phyloP scores from a whole-genome alignment of 2,113 vertebrate species.

The Pachycephala philippinensis region DNA sequence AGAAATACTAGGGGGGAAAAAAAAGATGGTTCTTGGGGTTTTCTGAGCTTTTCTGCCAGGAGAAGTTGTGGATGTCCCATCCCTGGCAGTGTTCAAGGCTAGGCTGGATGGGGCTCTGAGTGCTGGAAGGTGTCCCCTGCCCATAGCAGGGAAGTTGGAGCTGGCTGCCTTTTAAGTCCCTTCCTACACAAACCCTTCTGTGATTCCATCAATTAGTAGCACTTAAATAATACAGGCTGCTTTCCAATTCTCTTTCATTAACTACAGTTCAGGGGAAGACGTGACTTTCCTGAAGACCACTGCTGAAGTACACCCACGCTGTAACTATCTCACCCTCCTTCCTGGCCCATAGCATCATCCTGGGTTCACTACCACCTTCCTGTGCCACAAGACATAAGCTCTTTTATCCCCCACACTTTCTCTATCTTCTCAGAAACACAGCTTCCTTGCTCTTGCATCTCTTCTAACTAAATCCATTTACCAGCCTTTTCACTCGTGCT shows the following conservation, averaged over 20 bases:
- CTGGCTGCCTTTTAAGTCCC: not conserved
- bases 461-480: not conserved
- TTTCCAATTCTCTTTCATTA: not conserved
- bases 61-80: not conserved
- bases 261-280: not conserved
- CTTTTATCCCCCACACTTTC: not conserved
- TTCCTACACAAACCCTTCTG: not conserved
- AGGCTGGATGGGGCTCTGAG: not conserved
- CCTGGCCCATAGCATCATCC: not conserved
- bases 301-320: not conserved
- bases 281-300: not conserved
- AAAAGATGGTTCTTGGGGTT: not conserved
- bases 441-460: not conserved
- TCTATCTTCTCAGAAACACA: not conserved
- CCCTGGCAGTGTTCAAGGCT: not conserved
- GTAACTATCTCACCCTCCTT: not conserved
- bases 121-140: not conserved
- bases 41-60: not conserved
- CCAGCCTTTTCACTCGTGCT: not conserved
- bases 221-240: not conserved
- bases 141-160: not conserved
- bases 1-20: fast-evolving
- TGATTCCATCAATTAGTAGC: not conserved
- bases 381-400: not conserved
- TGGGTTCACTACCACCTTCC: not conserved